Base-by-base conservation (phyloP, 2,888 invertebrate species). In the Stegophylla sp. region DNA sequence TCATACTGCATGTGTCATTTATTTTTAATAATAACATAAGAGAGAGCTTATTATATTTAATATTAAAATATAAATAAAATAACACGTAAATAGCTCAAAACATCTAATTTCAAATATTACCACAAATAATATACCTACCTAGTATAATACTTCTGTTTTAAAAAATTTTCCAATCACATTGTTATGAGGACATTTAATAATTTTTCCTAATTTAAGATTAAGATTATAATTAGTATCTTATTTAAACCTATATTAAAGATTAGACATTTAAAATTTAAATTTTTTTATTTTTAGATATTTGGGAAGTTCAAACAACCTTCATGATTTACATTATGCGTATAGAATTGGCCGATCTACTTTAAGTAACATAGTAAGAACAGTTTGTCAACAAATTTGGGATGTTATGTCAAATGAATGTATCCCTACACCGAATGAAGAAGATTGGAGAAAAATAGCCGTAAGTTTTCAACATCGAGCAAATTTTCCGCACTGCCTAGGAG, bases 271-370 rank as follows among this genome's bases (percentile, higher is more conserved):
- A 63, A 34, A 63, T 63, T 63, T 63, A 26, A 26, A 59, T 26
- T 59, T 59, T 59, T 15, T 3, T 34, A 63, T 76, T 85, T 85
- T 83, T 82, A 85, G 85, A 83, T 85, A 84, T 82, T 75, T 85
- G 63, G 84, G 84, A 51, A 85, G 84, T 71, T 84, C 85, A 48
- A 83, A 83, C 45, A 84, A 84, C 66, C 85, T 83, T 83, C 84
- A 84, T 75, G 84, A 85, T 82, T 79, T 86, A 59, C 83, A 85
- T n/a, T 85, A 85, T 83, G 82, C 82, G 69, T 86, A 84, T 83
- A 84, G 85, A 82, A 82, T 86, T 66, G 85, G 85, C 82, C 82
- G 82, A 28, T 82, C 85, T 79, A 86, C 85, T 81, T 85, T 86
- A 63, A 73, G 82, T 82, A n/a, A n/a, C n/a, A n/a, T n/a, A n/a